Evolutionary conservation across 2,888 invertebrate genomes (phyloP), one percentile per base, ranked within the genome.

Genomic region (Drosophila kambysellisi): DNA sequence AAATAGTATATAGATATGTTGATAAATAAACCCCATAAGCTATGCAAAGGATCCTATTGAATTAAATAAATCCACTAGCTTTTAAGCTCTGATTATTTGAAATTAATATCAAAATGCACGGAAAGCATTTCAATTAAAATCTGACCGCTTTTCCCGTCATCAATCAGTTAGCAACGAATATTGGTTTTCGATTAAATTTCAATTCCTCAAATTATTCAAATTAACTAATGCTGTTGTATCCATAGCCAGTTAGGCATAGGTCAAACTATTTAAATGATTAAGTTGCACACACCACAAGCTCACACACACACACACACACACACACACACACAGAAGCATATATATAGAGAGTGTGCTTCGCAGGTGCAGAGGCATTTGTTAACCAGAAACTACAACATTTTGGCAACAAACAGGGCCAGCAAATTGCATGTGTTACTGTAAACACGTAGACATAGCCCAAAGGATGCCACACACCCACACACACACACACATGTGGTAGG

Each of bases 381-480:
- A 68, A 76, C 70, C 81, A 70, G 52, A 62, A 70, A 65, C 48
- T 76, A 76, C 79, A 79, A 80, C 81, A 70, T 67, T 72, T 80
- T 76, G 79, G 77, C 81, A 76, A 68, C 70, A 66, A 71, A 63
- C 68, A 70, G 35, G 61, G 76, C 61, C 75, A 79, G 66, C 79
- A 80, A 79, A 79, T 79, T 80, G 80, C 76, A 73, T 70, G 80
- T 79, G 81, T 72, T 80, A 70, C 79, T 53, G 68, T 66, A 69
- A 79, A 80, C 79, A 79, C 69, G 72, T 80, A 69, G 52, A 50
- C 53, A 67, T 39, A 65, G 73, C 70, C 81, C 66, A 76, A 80
- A 70, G 73, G 64, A 70, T 29, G 46, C 41, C 56, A 53, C 56
- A 43, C 32, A 48, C 30, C 46, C 51, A 52, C 29, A 41, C 7